Conservation (phyloP, 2,797 vertebrate species). For the Gallinago solitaria region DNA sequence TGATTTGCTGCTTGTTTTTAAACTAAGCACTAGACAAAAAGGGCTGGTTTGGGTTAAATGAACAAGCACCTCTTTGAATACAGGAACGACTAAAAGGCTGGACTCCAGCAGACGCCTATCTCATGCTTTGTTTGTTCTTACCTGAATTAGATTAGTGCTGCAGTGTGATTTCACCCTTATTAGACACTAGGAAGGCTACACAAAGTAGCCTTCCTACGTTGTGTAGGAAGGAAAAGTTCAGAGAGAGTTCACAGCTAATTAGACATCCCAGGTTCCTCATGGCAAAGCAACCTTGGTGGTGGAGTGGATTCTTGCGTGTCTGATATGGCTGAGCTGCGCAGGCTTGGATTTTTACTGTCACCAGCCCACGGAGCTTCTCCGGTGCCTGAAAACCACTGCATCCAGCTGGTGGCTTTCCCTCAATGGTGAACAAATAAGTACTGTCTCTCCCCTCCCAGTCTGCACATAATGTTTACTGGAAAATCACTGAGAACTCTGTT, state of each 20-base stretch:
- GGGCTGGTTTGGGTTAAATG: background rate
- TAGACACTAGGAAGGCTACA: background rate
- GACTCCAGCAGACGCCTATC: background rate
- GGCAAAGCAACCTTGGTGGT: background rate
- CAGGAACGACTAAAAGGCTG: background rate
- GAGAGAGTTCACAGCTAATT: constrained; percentile 40
- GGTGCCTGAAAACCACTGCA: background rate
- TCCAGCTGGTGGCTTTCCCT: background rate
- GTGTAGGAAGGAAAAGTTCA: constrained; percentile 2
- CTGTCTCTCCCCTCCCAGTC: background rate
- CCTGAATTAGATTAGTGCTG: constrained; percentile 27
- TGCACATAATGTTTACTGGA: background rate
- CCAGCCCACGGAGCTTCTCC: background rate
- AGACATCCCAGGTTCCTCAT: background rate
- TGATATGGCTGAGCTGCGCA: fast-evolving
- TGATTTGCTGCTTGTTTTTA: background rate
- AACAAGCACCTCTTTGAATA: background rate
- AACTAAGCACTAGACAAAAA: background rate
- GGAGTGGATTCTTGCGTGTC: background rate
- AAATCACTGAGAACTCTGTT: background rate
- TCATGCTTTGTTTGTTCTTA: constrained; percentile 32
- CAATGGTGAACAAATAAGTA: background rate
- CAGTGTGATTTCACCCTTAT: background rate
- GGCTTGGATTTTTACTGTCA: background rate
- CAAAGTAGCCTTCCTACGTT: background rate